These are phyloP conservation scores for Xanthorhoe designata DNA, from an alignment of 2,888 invertebrate genomes.

Conservation along the genomic window DNA sequence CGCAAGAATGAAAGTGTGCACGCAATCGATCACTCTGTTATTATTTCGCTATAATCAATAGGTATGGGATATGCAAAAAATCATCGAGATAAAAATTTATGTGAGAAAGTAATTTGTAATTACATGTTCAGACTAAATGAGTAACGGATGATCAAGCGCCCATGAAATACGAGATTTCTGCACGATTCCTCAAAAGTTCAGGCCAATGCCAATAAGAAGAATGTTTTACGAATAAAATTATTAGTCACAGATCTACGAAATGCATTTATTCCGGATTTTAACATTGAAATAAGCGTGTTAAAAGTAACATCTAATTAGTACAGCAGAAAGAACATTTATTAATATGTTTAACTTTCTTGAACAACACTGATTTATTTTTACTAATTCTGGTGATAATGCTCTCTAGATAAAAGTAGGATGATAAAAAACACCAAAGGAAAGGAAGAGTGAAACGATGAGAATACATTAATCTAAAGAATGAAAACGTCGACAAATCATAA, in stretches of 20 bases:
- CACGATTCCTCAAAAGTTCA: not conserved
- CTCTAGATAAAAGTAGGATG: slow-evolving; percentile 1
- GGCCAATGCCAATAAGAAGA: too few relatives aligned
- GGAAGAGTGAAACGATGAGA: slow-evolving; percentile 36
- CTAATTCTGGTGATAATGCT: too few relatives aligned
- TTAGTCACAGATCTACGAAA: too few relatives aligned
- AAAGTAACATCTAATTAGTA: not conserved
- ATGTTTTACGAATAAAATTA: too few relatives aligned
- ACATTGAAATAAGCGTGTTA: not conserved
- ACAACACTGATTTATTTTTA: too few relatives aligned
- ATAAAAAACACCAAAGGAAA: slow-evolving; percentile 23
- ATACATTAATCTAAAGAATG: slow-evolving; percentile 61
- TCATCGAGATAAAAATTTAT: slow-evolving; percentile 45
- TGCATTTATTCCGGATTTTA: too few relatives aligned
- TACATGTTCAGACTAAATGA: slow-evolving; percentile 26
- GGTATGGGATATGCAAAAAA: slow-evolving; percentile 51
- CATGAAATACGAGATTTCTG: slow-evolving; percentile 14
- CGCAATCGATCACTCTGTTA: slow-evolving; percentile 60
- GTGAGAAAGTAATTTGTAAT: slow-evolving; percentile 38
- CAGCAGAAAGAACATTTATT: too few relatives aligned
- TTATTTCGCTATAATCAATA: slow-evolving; percentile 56
- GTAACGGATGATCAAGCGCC: slow-evolving; percentile 20
- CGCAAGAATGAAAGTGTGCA: slow-evolving; percentile 60
- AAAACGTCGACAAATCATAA: slow-evolving; percentile 71
- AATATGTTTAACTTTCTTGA: too few relatives aligned